phyloP scores from a whole-genome alignment of 2,113 vertebrate genomes.

The Sterna hirundo region DNA sequence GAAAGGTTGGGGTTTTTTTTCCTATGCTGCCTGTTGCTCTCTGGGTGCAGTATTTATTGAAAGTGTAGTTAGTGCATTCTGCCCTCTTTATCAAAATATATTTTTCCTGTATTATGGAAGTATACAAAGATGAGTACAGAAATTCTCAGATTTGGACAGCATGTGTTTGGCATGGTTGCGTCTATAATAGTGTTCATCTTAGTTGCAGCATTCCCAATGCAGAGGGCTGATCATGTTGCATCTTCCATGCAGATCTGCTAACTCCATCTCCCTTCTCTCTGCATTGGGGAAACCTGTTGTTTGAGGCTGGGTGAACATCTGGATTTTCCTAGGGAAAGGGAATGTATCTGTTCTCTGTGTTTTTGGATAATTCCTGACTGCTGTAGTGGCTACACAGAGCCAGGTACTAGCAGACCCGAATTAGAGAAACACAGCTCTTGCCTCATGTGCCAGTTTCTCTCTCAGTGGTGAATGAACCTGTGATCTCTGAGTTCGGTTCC shows the following conservation, averaged over 20 bases:
- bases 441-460: not conserved
- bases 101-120: not conserved
- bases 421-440: not conserved
- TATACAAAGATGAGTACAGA: not conserved
- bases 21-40: not conserved
- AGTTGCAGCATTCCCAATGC: not conserved
- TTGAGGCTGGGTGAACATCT: not conserved
- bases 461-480: not conserved
- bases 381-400: rapidly evolving
- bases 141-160: not conserved
- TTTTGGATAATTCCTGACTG: not conserved
- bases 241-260: not conserved
- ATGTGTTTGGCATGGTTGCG: not conserved
- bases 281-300: not conserved
- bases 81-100: not conserved
- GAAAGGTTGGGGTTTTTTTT: not conserved
- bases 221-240: not conserved
- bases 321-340: not conserved
- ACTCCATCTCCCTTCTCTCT: not conserved
- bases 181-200: not conserved
- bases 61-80: not conserved
- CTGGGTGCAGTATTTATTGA: not conserved
- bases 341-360: rapidly evolving
- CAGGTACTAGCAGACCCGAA: not conserved
- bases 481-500: not conserved